Conservation (phyloP, 92 coral and sea anemone genomes). For the Montipora capitata region DNA sequence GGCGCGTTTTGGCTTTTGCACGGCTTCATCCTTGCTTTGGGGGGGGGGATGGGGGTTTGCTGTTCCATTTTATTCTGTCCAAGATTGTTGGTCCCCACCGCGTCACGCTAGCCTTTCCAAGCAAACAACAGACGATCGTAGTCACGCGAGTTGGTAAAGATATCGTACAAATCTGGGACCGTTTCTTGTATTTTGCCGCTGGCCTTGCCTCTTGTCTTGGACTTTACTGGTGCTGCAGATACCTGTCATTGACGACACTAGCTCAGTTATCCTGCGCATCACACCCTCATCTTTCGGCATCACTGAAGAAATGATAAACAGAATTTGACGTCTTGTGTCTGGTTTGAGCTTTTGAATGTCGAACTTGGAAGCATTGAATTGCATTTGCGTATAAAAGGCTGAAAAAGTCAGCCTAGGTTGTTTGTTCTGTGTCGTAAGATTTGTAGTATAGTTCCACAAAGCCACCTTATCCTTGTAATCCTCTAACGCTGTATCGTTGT, state of each 20-base stretch:
- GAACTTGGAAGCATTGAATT: conserved; percentile 76
- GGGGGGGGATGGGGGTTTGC: too few relatives aligned
- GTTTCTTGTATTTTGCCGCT: conserved; percentile 56
- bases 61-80: too few relatives aligned
- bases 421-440: conserved; percentile 80
- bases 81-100: too few relatives aligned
- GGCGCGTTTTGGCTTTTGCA: too few relatives aligned
- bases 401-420: conserved; percentile 61
- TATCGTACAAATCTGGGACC: conserved; percentile 78
- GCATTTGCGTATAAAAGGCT: conserved; percentile 63
- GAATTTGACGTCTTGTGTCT: conserved; percentile 84
- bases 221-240: conserved; percentile 81
- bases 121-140: conserved; percentile 83
- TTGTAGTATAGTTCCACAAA: conserved; percentile 81
- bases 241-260: conserved; percentile 64
- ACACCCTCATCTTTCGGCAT: conserved; percentile 74
- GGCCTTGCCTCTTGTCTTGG: conserved; percentile 18
- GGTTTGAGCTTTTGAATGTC: conserved; percentile 62
- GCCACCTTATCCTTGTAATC: conserved; percentile 43
- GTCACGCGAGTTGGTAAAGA: conserved; percentile 70
- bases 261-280: conserved; percentile 47
- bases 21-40: too few relatives aligned
- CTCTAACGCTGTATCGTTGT: conserved; percentile 37
- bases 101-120: conserved; percentile 98
- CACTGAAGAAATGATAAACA: conserved; percentile 69